These are phyloP conservation scores for Hylia prasina DNA, from an alignment of 2,113 vertebrate genomes.

Conservation along the genomic window DNA sequence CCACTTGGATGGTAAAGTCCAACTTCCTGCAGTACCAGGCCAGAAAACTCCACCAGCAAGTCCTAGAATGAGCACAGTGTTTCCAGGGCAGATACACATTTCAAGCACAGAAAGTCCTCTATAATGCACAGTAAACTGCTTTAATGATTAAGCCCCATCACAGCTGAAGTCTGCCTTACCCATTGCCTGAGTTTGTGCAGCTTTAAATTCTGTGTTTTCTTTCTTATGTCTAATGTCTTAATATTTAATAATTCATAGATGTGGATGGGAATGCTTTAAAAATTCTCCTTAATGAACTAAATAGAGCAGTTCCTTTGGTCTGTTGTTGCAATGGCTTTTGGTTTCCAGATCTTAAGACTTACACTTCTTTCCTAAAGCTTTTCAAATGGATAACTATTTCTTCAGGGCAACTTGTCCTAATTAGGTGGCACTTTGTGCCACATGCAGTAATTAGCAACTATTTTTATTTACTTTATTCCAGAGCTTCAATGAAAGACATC, in stretches of 20 bases:
- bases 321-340: not conserved
- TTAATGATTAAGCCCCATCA: not conserved
- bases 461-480: not conserved
- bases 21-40: not conserved
- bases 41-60: not conserved
- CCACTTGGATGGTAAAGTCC: not conserved
- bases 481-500: not conserved
- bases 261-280: not conserved
- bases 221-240: not conserved
- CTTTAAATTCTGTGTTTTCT: not conserved
- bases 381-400: not conserved
- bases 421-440: not conserved
- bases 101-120: not conserved
- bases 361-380: not conserved
- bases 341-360: not conserved
- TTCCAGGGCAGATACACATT: not conserved
- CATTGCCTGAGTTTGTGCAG: not conserved
- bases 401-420: not conserved
- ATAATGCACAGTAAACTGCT: not conserved
- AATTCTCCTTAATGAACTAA: not conserved
- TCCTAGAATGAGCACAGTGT: not conserved
- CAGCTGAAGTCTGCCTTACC: not conserved
- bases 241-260: not conserved
- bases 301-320: not conserved
- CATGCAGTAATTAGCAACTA: not conserved